These are phyloP conservation scores for Actinernus sp. DNA, from an alignment of 92 coral and sea anemone species.

Conservation along the genomic window DNA sequence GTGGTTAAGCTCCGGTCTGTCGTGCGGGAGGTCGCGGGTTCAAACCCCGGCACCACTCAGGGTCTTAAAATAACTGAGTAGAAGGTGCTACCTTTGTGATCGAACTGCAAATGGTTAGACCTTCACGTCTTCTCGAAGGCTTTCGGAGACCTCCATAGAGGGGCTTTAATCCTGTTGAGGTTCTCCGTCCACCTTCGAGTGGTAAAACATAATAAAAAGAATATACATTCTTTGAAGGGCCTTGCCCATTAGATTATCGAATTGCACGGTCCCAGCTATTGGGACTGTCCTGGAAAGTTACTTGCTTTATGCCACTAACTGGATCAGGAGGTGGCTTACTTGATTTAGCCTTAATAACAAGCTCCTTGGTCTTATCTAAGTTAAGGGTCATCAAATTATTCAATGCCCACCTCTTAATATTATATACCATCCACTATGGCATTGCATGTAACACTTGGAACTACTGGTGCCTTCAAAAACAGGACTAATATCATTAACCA, in stretches of 20 bases:
- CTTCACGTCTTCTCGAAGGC: too few relatives aligned
- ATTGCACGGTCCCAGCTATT: conserved; percentile 37
- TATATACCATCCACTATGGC: conserved; percentile 27
- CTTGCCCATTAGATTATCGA: conserved; percentile 37
- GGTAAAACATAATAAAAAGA: too few relatives aligned
- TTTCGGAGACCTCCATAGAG: too few relatives aligned
- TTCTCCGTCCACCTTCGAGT: too few relatives aligned
- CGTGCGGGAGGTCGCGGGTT: too few relatives aligned
- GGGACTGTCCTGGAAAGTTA: conserved; percentile 13
- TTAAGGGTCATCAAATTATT: conserved; percentile 25
- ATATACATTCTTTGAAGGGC: conserved; percentile 49
- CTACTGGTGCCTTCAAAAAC: conserved; percentile 11
- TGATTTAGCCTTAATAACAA: conserved; percentile 12
- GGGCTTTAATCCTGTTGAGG: too few relatives aligned
- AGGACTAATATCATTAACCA: conserved; percentile 18
- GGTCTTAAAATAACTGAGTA: too few relatives aligned
- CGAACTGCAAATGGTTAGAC: too few relatives aligned
- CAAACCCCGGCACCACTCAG: too few relatives aligned
- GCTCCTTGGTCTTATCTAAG: conserved; percentile 18
- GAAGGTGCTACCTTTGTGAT: too few relatives aligned
- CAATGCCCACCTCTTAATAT: conserved; percentile 33
- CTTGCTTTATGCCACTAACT: conserved; percentile 8
- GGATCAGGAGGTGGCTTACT: conserved; percentile 13
- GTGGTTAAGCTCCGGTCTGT: too few relatives aligned
- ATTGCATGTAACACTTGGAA: conserved; percentile 1